These are phyloP conservation scores for Phaedon cochleariae DNA, from an alignment of 2,888 invertebrate species.

Conservation along the genomic window DNA sequence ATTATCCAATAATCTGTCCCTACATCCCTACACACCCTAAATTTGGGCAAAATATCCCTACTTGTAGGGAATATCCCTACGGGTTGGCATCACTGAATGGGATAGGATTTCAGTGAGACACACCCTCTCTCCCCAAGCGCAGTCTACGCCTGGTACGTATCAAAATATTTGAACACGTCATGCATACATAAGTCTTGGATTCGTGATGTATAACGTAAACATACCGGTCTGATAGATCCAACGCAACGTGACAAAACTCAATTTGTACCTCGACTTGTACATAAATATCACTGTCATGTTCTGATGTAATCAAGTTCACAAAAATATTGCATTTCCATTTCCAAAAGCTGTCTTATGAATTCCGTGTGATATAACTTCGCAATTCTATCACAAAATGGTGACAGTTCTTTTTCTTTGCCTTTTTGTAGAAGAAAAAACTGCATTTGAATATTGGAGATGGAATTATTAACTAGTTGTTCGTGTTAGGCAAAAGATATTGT, in stretches of 20 bases:
- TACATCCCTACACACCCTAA: too few species aligned
- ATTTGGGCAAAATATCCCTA: too few species aligned
- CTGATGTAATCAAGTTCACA: constrained; percentile 25
- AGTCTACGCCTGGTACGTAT: neutral
- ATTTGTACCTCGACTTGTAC: constrained; percentile 58
- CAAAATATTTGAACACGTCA: constrained; percentile 52
- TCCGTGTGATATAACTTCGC: neutral
- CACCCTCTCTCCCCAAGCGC: neutral
- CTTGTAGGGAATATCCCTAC: too few species aligned
- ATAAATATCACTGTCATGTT: constrained; percentile 28
- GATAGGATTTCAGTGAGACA: too few species aligned
- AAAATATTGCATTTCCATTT: constrained; percentile 21
- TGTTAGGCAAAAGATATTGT: neutral
- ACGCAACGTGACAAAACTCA: constrained; percentile 58
- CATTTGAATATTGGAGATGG: neutral
- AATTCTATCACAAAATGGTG: neutral
- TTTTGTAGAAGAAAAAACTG: neutral
- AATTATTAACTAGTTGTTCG: neutral
- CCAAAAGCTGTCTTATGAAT: neutral
- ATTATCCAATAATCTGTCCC: too few species aligned
- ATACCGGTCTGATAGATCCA: constrained; percentile 24
- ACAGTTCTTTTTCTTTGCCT: neutral
- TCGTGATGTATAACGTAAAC: constrained; percentile 27
- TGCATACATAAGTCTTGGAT: constrained; percentile 27
- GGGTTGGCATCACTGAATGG: too few species aligned